Evolutionary conservation across 1,140 invertebrate genomes (phyloP), one percentile per base, ranked within the genome.

Genomic region (Melitaea cinxia): DNA sequence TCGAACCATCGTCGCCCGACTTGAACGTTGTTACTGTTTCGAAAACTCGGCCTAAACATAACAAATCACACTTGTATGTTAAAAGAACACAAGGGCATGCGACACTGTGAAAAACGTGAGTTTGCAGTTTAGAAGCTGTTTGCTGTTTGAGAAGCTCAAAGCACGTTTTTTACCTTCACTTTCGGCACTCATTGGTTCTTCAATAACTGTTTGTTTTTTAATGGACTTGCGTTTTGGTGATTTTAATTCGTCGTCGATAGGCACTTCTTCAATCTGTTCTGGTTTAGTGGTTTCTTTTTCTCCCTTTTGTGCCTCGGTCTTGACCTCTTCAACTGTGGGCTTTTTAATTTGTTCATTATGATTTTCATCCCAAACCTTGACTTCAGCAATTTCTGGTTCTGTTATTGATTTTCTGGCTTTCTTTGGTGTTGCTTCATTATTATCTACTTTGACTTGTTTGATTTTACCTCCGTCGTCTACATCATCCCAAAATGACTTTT

Each of bases 11-110:
- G 45, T 90, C 89, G 64, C 91, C 92, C 70, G 92, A 91, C 90
- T 91, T 93, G 92, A 88, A 93, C 74, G 89, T 92, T 85, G 91
- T 92, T 79, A 92, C 87, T 82, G 93, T 92, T 93, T 94, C 91
- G 90, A 92, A 83, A 83, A 91, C 88, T 85, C 87, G 85, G 69
- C 85, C 88, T 91, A 91, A 83, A 91, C 85, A 89, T 77, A 78
- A 87, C 76, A 88, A 89, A 89, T 83, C 86, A 89, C 86, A 91
- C 86, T 82, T 78, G 72, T 70, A 66, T 82, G 88, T 91, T 89
- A 91, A 80, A 67, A 83, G 83, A 81, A 81, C 86, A 89, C 85
- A 71, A 74, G 80, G 68, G 68, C 86, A 89, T 89, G 86, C 86
- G 80, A 83, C 73, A 80, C 73, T 80, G 71, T 80, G 73, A 83